Conservation (phyloP, 2,888 invertebrate genomes). For the Eupithecia vulgata region DNA sequence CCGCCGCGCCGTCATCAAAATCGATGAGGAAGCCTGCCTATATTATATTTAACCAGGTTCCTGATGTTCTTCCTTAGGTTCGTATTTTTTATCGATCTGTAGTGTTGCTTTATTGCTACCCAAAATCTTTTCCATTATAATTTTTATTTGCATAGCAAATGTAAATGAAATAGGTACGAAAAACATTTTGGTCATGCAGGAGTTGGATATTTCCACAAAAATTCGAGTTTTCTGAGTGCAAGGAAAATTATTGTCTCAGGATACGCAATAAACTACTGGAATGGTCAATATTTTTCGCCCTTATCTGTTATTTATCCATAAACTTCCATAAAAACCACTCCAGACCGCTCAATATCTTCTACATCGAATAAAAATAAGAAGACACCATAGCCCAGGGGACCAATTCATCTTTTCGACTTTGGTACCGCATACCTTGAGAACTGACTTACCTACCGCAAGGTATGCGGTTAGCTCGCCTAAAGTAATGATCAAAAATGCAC, state of each 20-base stretch:
- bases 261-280: conserved; percentile 16
- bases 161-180: too few species aligned
- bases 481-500: conserved; percentile 16
- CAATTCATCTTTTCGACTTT: conserved; percentile 60
- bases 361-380: conserved; percentile 55
- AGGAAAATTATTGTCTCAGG: not conserved
- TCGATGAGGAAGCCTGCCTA: too few species aligned
- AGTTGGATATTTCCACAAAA: not conserved
- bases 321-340: conserved; percentile 41
- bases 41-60: not conserved
- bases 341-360: conserved; percentile 51
- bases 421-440: too few species aligned
- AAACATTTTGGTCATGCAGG: not conserved
- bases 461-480: conserved; percentile 7
- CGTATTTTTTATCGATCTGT: not conserved
- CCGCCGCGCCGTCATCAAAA: too few species aligned
- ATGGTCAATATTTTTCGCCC: conserved; percentile 17
- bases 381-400: conserved; percentile 56
- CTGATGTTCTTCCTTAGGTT: not conserved
- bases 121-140: too few species aligned
- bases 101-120: too few species aligned
- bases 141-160: too few species aligned
- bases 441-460: conserved; percentile 40
- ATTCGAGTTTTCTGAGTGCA: not conserved
- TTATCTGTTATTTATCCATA: conserved; percentile 14